phyloP scores from a whole-genome alignment of 2,888 invertebrate species.

The Ganaspis brasiliensis region DNA sequence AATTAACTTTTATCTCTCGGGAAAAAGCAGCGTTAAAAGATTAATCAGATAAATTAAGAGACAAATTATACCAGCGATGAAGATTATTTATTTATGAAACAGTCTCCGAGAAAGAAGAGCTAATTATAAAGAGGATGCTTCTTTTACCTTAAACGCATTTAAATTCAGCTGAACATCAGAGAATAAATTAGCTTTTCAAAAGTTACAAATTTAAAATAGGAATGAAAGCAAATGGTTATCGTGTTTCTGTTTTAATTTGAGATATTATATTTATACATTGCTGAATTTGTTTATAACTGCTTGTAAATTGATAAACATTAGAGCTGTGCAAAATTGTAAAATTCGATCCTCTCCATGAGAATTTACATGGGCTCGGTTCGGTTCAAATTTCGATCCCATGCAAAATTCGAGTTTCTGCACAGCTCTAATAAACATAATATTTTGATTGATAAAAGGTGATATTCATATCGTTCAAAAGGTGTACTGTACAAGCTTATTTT shows the following conservation, averaged over 20 bases:
- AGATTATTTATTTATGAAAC: slow-evolving; percentile 11
- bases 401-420: too few species aligned
- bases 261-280: too few species aligned
- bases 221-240: background rate
- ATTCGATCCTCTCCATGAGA: too few species aligned
- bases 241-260: too few species aligned
- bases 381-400: too few species aligned
- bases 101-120: background rate
- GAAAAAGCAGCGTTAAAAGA: background rate
- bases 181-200: background rate
- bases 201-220: background rate
- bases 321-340: too few species aligned
- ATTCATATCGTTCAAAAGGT: background rate
- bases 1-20: slow-evolving; percentile 11
- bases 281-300: too few species aligned
- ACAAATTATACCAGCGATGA: background rate
- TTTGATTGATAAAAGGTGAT: too few species aligned
- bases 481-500: too few species aligned
- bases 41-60: slow-evolving; percentile 11
- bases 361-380: too few species aligned
- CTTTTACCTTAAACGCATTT: slow-evolving; percentile 4
- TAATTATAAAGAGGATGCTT: background rate
- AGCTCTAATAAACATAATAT: too few species aligned
- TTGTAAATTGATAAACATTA: too few species aligned
- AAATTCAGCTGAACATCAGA: background rate